phyloP scores from a whole-genome alignment of 2,797 vertebrate genomes.

The Trichosurus vulpecula region DNA sequence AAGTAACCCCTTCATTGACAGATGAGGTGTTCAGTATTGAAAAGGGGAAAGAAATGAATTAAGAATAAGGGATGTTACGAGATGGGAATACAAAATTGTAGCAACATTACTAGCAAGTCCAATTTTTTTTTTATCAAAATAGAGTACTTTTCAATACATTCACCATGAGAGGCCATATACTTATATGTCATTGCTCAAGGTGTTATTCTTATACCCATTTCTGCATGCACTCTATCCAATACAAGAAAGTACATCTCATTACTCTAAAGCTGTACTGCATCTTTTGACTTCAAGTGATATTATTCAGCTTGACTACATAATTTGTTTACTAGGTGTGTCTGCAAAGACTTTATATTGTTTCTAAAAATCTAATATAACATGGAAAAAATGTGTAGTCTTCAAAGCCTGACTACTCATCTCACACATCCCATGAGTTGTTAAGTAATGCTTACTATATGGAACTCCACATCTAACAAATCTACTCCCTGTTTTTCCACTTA shows the following conservation, averaged over 20 bases:
- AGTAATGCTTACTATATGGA: neutral
- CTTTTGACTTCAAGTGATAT: neutral
- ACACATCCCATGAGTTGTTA: neutral
- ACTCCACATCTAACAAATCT: neutral
- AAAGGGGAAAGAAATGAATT: neutral
- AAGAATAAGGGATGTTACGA: neutral
- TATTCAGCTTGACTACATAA: neutral
- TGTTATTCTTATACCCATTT: neutral
- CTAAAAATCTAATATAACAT: neutral
- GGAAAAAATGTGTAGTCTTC: neutral
- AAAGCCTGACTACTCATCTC: neutral
- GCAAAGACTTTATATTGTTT: neutral
- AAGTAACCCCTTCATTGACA: neutral
- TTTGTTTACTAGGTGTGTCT: neutral
- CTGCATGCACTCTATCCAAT: neutral
- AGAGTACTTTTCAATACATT: neutral
- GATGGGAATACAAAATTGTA: neutral
- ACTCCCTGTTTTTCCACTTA: neutral
- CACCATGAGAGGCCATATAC: neutral
- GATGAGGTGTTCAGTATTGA: neutral
- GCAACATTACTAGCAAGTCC: neutral
- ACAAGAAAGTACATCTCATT: neutral
- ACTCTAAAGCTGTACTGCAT: neutral
- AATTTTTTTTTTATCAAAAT: neutral
- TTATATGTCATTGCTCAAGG: neutral